phyloP scores from a whole-genome alignment of 2,797 vertebrate species.

The Chaetophractus vellerosus region DNA sequence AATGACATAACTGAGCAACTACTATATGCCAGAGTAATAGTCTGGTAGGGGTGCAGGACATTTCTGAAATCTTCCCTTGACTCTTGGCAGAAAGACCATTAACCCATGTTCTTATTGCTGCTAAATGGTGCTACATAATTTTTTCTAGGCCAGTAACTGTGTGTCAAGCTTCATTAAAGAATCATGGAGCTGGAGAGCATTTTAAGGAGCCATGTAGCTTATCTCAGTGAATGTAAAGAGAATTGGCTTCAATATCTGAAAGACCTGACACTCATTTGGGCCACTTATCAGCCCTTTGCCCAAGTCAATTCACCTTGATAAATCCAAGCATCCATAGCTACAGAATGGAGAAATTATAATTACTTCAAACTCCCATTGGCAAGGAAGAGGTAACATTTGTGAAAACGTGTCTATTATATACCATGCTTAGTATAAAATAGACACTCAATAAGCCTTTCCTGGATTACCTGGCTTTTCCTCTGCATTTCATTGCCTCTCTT shows the following conservation, averaged over 20 bases:
- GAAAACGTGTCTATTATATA: conserved; percentile 25
- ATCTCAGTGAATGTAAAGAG: conserved; percentile 63
- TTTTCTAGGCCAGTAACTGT: conserved; percentile 65
- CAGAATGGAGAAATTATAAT: conserved; percentile 74
- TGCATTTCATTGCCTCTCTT: neutral
- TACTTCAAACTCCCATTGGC: conserved; percentile 30
- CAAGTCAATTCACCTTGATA: conserved; percentile 73
- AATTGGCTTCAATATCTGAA: conserved; percentile 67
- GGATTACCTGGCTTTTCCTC: neutral
- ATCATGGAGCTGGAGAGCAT: conserved; percentile 30
- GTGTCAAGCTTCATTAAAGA: conserved; percentile 62
- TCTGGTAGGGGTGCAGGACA: neutral
- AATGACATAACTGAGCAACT: neutral
- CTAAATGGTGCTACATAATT: conserved; percentile 60
- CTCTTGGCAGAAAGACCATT: conserved; percentile 45
- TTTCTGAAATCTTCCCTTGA: conserved; percentile 56
- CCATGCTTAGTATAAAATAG: neutral
- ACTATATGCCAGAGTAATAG: neutral
- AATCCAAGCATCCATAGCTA: conserved; percentile 68
- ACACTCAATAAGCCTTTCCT: neutral
- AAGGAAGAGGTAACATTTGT: conserved; percentile 70
- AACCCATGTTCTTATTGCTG: conserved; percentile 61
- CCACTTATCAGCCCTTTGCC: conserved; percentile 71
- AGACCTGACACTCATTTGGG: conserved; percentile 66
- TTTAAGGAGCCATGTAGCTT: conserved; percentile 71